Base-by-base conservation (phyloP, 2,888 invertebrate species). In the Salticus scenicus region DNA sequence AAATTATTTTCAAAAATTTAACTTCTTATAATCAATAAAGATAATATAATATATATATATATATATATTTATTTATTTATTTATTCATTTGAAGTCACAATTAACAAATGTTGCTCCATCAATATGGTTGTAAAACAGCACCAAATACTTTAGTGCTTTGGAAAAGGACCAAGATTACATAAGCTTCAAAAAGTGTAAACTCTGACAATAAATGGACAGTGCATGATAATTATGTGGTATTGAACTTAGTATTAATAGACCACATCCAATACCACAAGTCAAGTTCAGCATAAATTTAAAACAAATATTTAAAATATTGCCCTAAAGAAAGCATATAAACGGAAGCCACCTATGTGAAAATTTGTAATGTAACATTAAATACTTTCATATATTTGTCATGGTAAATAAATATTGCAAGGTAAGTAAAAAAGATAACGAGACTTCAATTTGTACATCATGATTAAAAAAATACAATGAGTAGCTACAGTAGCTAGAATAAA, bases 101-200 rank as follows among this genome's bases (percentile, higher is more conserved):
- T 85, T 85, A 79, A 80, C 80, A 80, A 86, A 79, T 78, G 84
- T 86, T 80, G 80, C 80, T 86, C 80, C 86, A 86, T 75, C 76
- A 86, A 86, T 80, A 67, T 80, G 75, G 86, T 86, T 80, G 86
- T 86, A 86, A 86, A 86, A 86, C 86, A 86, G 86, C 86, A 86
- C 86, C 86, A 86, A 86, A 80, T 76, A 86, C 75, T 76, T 77
- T 33, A 80, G 86, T 86, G 86, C 86, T 80, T 72, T 80, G 80
- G 86, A 86, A 86, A 86, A 78, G 85, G 77, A 78, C 74, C 85
- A 86, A 80, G 71, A 79, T 85, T 70, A 86, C 80, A 76, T 79
- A 86, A 86, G 75, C 75, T 80, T 80, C 80, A 86, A 86, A 86
- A 86, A 86, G 86, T 86, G 86, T 86, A 86, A 86, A 86, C 86